Evolutionary conservation across 37 sponge, comb jelly and placozoan genomes (phyloP), one percentile per base, ranked within the genome.

Genomic region (Axinella damicornis): DNA sequence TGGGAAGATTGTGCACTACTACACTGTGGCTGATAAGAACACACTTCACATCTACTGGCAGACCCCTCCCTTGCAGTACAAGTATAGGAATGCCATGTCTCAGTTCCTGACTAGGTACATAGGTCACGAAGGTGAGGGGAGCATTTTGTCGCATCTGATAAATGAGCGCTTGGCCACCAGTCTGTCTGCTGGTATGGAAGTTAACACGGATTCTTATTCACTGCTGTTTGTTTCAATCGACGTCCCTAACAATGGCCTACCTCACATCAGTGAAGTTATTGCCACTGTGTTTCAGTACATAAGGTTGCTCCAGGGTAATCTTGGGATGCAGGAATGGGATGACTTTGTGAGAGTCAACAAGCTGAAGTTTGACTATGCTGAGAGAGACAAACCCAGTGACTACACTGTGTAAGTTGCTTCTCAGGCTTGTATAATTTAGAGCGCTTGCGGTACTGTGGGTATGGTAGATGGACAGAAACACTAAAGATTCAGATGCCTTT

Each of bases 41-140:
- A 60, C 20, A 17, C 67, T 92, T 22, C 19, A 54, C 18, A 67
- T 92, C 35, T 61, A 66, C 78, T 92, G 89, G 89, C 93, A 92
- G 75, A 65, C 60, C 0, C 70, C 74, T 1, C 22, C 58, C 25
- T 37, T 87, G n/a, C 69, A 83, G 25, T 1, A 37, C 12, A 13
- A 57, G 25, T 83, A 92, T 36, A 32, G 82, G 11, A 72, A 75
- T 21, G 61, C 37, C 22, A 63, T 90, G 27, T 9, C 57, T 38
- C 19, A 13, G 15, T 79, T 89, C 54, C 24, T 95, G 62, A n/a
- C 71, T 2, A 65, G 57, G 18, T 78, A 88, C 46, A 60, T 95
- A n/a, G 81, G 84, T 54, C 31, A 85, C 58, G 87, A 91, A 57
- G 89, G 87, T 9, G 27, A 24, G 1, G 89, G 89, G 53, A 83